These are phyloP conservation scores for Parapsyche elsis DNA, from an alignment of 1,140 invertebrate species.

Conservation along the genomic window DNA sequence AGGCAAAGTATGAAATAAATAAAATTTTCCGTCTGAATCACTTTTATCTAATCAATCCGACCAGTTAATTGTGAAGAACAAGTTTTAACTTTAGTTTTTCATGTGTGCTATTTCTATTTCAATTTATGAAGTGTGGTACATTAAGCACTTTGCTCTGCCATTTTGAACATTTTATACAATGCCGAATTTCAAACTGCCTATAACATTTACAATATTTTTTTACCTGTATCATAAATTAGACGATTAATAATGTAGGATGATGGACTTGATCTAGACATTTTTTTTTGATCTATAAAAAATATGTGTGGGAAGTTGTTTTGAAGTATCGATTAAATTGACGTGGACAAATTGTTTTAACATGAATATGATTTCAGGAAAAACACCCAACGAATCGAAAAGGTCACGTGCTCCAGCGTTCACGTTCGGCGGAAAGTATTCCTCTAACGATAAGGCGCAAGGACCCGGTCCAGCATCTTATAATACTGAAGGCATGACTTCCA, in stretches of 20 bases:
- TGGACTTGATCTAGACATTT: slow-evolving; percentile 8
- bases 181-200: too few relatives aligned
- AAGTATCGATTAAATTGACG: neutral
- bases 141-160: too few relatives aligned
- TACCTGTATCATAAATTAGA: too few relatives aligned
- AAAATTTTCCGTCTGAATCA: too few relatives aligned
- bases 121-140: too few relatives aligned
- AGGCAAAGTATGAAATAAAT: too few relatives aligned
- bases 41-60: too few relatives aligned
- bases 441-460: slow-evolving; percentile 68
- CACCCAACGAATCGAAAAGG: slow-evolving; percentile 78
- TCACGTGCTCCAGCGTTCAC: slow-evolving; percentile 81
- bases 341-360: neutral
- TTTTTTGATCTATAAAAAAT: neutral
- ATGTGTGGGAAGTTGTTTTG: neutral
- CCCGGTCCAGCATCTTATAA: slow-evolving; percentile 90
- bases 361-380: slow-evolving; percentile 71
- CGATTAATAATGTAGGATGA: neutral
- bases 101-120: too few relatives aligned
- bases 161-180: too few relatives aligned
- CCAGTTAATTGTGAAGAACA: too few relatives aligned
- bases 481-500: slow-evolving; percentile 82
- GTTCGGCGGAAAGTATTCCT: slow-evolving; percentile 77
- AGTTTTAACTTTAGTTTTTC: too few relatives aligned
- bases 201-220: too few relatives aligned